Evolutionary conservation across 2,797 vertebrate species (phyloP).

Genomic region (Staurois parvus): DNA sequence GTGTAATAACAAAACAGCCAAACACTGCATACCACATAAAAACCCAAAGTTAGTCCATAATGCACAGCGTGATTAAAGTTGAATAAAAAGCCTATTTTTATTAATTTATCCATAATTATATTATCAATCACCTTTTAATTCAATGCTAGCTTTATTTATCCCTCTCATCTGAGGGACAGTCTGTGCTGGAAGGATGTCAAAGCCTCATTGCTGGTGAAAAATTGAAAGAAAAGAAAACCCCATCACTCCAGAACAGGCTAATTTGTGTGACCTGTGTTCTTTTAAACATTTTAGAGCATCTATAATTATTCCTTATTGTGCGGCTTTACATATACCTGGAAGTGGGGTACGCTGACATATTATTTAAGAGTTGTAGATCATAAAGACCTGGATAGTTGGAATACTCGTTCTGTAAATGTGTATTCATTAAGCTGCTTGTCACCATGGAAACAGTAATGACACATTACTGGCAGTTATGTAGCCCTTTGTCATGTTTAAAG

Average conservation of each 20-base stretch:
- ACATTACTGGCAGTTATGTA: conserved; percentile 59
- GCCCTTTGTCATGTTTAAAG: conserved; percentile 52
- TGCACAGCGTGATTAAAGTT: too few species aligned
- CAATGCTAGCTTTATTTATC: too few species aligned
- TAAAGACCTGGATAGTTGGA: conserved; percentile 47
- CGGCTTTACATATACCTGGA: conserved; percentile 39
- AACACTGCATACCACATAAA: too few species aligned
- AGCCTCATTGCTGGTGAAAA: neutral
- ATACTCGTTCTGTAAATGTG: conserved; percentile 51
- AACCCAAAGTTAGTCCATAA: too few species aligned
- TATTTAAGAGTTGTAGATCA: conserved; percentile 54
- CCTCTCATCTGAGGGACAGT: neutral
- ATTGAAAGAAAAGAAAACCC: neutral
- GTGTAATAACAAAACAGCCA: too few species aligned
- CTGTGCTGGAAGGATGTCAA: neutral
- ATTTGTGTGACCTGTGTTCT: conserved; percentile 19
- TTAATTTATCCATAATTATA: too few species aligned
- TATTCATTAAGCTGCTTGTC: conserved; percentile 60
- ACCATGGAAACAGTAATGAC: conserved; percentile 62
- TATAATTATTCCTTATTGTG: conserved; percentile 51
- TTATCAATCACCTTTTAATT: neutral
- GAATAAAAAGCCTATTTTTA: too few species aligned
- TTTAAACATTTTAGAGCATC: conserved; percentile 8
- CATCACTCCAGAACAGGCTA: neutral
- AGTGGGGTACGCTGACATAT: conserved; percentile 43